Percentiles rank a stretch among this genome's conserved stretches.
Evolutionary conservation across 2,113 vertebrate species (phyloP).

Genomic region (Lipotes vexillifer): DNA sequence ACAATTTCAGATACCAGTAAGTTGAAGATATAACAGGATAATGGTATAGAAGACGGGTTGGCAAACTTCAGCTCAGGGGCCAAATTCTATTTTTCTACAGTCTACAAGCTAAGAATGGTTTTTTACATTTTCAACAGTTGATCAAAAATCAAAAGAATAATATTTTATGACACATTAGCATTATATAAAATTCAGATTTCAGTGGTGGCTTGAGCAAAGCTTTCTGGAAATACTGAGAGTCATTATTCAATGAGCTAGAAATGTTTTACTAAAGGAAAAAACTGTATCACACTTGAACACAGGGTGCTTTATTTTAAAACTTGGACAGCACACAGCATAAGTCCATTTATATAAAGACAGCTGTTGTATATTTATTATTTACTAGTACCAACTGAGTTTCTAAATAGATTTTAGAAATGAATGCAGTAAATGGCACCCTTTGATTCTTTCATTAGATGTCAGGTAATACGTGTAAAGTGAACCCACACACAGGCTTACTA

Average conservation of each 20-base stretch:
- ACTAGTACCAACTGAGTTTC: background rate
- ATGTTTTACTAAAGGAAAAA: slow-evolving; percentile 27
- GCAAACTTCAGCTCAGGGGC: background rate
- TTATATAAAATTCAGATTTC: background rate
- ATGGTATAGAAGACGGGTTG: background rate
- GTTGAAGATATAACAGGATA: background rate
- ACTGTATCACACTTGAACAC: background rate
- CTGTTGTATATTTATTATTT: background rate
- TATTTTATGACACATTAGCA: background rate
- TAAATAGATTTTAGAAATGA: background rate
- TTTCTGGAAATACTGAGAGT: background rate
- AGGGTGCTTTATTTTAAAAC: slow-evolving; percentile 31
- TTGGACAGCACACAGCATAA: background rate
- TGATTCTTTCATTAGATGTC: background rate
- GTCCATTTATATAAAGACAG: background rate
- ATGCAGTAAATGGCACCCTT: background rate
- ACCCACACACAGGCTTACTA: background rate
- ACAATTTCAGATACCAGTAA: background rate
- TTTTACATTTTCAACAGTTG: background rate
- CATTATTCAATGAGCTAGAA: background rate
- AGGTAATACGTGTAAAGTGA: background rate
- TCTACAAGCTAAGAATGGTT: background rate
- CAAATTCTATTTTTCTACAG: background rate
- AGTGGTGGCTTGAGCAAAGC: background rate
- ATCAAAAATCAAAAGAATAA: background rate